Base-by-base conservation (phyloP, 2,113 vertebrate species). In the Clarias macrocephalus region DNA sequence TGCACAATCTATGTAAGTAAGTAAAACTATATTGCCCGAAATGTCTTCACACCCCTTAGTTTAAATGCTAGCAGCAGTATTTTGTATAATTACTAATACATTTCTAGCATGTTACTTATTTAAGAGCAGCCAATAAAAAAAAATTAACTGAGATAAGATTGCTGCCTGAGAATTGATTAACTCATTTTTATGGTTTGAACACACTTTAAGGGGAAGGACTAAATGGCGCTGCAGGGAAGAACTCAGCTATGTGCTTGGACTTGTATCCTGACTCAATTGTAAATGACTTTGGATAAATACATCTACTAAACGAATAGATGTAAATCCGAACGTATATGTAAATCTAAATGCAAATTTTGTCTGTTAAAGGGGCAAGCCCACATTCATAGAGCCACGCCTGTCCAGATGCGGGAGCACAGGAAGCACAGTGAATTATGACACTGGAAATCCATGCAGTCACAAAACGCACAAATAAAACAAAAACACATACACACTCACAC, bases 361-460 rank as follows among this genome's bases (percentile, higher is more conserved):
- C 56, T 21, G 28, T 30, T 59, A 80, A 59, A 84, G 89, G 86
- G 85, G 86, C 88, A 75, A 19, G 18, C 54, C 16, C 85, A 85
- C 84, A 87, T 88, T 91, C 88, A 89, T 65, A 72, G 80, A 85
- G 73, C 63, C 82, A 85, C 57, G 82, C 73, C 87, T 57, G 85
- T 60, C 72, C 70, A 83, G 15, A 88, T 59, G 37, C 75, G 37
- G 42, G 28, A 66, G n/a, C 72, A 86, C 63, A 79, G 16, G 37
- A 13, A 82, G 15, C 3, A 60, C 77, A 80, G 60, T 80, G 54
- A 76, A 23, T 77, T 37, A 83, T 82, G 65, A 63, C 62, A 72
- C 65, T 66, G 63, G 56, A 86, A 83, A 30, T 83, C 77, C 85
- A 72, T 88, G 16, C 83, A 93, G 52, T 89, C 76, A 63, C 25